Evolutionary conservation across 53 echinoderm and acorn worm genomes (phyloP).

Genomic region (Astropecten irregularis): DNA sequence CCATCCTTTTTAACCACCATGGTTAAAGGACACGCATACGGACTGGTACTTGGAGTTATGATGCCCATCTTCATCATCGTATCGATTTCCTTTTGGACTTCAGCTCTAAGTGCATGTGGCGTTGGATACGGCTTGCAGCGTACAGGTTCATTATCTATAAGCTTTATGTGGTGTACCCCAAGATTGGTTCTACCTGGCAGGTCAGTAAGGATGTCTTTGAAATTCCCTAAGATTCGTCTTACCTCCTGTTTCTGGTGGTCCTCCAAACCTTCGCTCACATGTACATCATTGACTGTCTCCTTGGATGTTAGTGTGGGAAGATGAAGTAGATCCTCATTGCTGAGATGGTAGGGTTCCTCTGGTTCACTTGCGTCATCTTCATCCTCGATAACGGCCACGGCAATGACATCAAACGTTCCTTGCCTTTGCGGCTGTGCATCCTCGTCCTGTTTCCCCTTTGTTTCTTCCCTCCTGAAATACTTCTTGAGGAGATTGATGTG

Average conservation of each 20-base stretch:
- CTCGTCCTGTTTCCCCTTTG: no score
- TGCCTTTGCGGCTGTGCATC: no score
- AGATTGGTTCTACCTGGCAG: conserved; percentile 59
- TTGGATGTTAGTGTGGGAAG: not conserved
- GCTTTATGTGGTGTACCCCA: conserved; percentile 27
- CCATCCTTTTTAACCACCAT: conserved; percentile 42
- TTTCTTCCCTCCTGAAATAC: no score
- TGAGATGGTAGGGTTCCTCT: no score
- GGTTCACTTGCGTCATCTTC: no score
- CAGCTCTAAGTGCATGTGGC: conserved; percentile 29
- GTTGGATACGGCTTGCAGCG: conserved; percentile 56
- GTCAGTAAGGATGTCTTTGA: conserved; percentile 50
- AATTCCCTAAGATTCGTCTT: not conserved
- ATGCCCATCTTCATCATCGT: conserved; percentile 57
- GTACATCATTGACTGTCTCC: conserved; percentile 30
- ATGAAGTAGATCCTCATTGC: not conserved
- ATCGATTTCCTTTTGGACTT: conserved; percentile 44
- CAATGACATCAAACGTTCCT: no score
- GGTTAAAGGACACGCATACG: conserved; percentile 46
- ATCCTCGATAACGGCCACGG: no score
- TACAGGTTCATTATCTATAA: conserved; percentile 36
- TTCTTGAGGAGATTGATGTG: not conserved
- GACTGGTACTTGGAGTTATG: conserved; percentile 30
- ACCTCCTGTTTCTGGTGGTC: no score
- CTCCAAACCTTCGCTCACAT: conserved; percentile 15